Base-by-base conservation (phyloP, 1,140 invertebrate genomes). In the Drosophila trapezifrons region DNA sequence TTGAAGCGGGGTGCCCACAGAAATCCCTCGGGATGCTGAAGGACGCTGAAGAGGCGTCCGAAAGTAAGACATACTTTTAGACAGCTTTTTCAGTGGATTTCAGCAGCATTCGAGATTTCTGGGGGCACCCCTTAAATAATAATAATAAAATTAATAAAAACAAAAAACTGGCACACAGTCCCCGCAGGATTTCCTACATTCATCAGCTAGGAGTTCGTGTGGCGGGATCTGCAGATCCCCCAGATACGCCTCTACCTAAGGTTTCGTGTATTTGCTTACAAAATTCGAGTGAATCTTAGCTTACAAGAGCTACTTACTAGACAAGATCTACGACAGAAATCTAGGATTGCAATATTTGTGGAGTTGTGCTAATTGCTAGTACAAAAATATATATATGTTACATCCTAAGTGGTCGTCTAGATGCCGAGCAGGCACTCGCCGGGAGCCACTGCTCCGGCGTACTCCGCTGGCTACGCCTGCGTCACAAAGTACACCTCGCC, bases 391-490 rank as follows among this genome's bases (percentile, higher is more conserved):
- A 81, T 75, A 43, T 73, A 78, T 67, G 18, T 64, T 76, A 60
- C 75, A 76, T 18, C 49, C 49, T 65, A 72, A 54, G 49, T 78
- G 40, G 76, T 78, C 65, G 38, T 69, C 70, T 87, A 87, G 64
- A 87, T 63, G 76, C 83, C 83, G 63, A 86, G 79, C 84, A 86
- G 79, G 49, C 83, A 86, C 73, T 86, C 83, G 20, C 60, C 65
- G 38, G 69, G 22, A 45, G 76, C 60, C 20, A 57, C 79, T 35
- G 73, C 59, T 42, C 66, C 71, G 83, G 84, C 84, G 47, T 71
- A 87, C 60, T 84, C 85, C 74, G 70, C 54, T 54, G 85, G 89
- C 87, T 90, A 90, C 87, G 87, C 87, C 70, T 90, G 87, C 87
- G 87, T 90, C 57, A 90, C 87, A 52, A 90, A 87, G 49, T 84